These are phyloP conservation scores for Pteropus rufus DNA, from an alignment of 2,797 vertebrate species.

Conservation along the genomic window DNA sequence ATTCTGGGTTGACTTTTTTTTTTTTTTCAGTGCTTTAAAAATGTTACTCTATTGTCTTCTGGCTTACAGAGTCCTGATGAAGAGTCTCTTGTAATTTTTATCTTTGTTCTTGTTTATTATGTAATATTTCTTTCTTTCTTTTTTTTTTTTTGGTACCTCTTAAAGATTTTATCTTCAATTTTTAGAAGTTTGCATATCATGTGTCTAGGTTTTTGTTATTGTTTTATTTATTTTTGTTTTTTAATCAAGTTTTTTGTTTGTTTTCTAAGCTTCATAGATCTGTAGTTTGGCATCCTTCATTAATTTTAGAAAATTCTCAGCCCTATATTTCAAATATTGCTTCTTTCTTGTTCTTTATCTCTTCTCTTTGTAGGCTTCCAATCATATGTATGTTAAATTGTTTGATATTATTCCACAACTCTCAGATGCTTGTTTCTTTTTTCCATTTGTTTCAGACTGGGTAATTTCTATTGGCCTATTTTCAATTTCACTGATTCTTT, in stretches of 20 bases:
- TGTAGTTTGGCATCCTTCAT: neutral
- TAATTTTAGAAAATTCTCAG: conserved; percentile 20
- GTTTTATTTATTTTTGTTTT: neutral
- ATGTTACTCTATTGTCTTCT: neutral
- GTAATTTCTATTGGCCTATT: neutral
- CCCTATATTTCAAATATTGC: neutral
- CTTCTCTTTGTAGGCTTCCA: neutral
- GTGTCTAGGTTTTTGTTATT: neutral
- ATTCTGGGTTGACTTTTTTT: neutral
- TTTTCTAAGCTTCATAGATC: neutral
- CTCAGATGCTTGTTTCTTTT: neutral
- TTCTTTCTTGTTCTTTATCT: neutral
- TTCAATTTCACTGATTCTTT: neutral
- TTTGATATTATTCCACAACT: neutral
- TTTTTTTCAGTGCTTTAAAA: neutral
- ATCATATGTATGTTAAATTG: neutral
- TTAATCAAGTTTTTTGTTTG: neutral
- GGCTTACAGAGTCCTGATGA: neutral
- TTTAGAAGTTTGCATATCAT: neutral
- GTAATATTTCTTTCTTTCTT: neutral
- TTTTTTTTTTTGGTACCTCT: neutral
- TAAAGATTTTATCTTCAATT: neutral
- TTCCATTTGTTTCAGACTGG: neutral
- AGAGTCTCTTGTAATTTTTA: neutral
- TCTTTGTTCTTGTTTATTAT: neutral